These are phyloP conservation scores for Ochropleura plecta DNA, from an alignment of 2,888 invertebrate genomes.

Conservation along the genomic window DNA sequence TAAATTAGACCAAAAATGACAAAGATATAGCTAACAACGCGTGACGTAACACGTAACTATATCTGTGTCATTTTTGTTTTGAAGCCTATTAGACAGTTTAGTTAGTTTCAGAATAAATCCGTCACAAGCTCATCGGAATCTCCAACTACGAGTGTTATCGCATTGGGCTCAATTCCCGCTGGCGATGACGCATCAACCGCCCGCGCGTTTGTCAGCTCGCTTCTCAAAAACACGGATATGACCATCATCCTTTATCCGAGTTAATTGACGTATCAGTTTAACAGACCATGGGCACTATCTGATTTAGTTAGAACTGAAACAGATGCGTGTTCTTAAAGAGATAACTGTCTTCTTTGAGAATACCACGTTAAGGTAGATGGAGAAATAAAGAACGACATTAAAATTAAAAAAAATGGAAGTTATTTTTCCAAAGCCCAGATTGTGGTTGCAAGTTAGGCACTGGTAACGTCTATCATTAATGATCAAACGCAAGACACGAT, in stretches of 20 bases:
- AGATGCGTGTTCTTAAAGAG: not conserved
- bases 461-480: not conserved
- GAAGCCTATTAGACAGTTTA: too few relatives aligned
- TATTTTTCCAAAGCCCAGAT: not conserved
- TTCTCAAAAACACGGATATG: constrained; percentile 42
- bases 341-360: not conserved
- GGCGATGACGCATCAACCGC: constrained; percentile 19
- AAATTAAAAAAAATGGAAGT: not conserved
- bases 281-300: not conserved
- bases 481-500: not conserved
- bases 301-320: not conserved
- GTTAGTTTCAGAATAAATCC: not conserved
- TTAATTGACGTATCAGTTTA: constrained; percentile 15
- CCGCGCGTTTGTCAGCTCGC: not conserved
- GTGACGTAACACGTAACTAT: too few relatives aligned
- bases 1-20: too few relatives aligned
- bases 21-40: too few relatives aligned
- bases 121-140: constrained; percentile 4
- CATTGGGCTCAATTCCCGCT: not conserved
- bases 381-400: not conserved
- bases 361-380: not conserved
- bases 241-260: constrained; percentile 14
- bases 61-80: too few relatives aligned
- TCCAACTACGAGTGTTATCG: not conserved
- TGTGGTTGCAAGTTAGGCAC: not conserved